A percentile compares a stretch with the other conserved stretches of the same genome.
Conservation (phyloP, 2,888 invertebrate genomes). For the Teinopalpus imperialis region DNA sequence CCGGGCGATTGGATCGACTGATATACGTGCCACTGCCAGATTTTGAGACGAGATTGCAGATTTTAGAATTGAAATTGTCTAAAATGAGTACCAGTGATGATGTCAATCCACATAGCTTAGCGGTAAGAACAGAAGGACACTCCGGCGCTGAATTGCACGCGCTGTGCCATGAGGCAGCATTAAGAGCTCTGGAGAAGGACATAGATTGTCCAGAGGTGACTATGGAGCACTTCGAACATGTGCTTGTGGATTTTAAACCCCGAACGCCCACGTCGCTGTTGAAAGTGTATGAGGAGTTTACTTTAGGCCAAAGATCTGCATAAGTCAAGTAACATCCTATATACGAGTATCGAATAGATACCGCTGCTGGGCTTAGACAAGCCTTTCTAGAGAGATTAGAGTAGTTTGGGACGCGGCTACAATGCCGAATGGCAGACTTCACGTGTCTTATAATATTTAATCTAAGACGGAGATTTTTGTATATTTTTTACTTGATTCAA, state of each 20-base stretch:
- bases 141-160: constrained; percentile 97
- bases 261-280: constrained; percentile 88
- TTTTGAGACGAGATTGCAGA: constrained; percentile 88
- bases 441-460: too few relatives aligned
- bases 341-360: too few relatives aligned
- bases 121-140: constrained; percentile 87
- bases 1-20: constrained; percentile 94
- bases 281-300: constrained; percentile 87
- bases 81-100: constrained; percentile 87
- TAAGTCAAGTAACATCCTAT: too few relatives aligned
- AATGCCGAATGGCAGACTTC: too few relatives aligned
- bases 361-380: too few relatives aligned
- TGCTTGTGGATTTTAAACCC: constrained; percentile 87
- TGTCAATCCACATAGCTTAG: constrained; percentile 85
- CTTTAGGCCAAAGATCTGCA: constrained; percentile 60
- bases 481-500: too few relatives aligned
- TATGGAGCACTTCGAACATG: constrained; percentile 87
- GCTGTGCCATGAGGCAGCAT: constrained; percentile 95
- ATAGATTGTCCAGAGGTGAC: constrained; percentile 84
- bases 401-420: too few relatives aligned
- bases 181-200: constrained; percentile 90
- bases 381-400: too few relatives aligned
- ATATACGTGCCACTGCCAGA: constrained; percentile 97
- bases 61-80: constrained; percentile 88
- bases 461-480: too few relatives aligned